Evolutionary conservation across 2,888 invertebrate genomes (phyloP), one percentile per base, ranked within the genome.

Genomic region (Lycaena phlaeas): DNA sequence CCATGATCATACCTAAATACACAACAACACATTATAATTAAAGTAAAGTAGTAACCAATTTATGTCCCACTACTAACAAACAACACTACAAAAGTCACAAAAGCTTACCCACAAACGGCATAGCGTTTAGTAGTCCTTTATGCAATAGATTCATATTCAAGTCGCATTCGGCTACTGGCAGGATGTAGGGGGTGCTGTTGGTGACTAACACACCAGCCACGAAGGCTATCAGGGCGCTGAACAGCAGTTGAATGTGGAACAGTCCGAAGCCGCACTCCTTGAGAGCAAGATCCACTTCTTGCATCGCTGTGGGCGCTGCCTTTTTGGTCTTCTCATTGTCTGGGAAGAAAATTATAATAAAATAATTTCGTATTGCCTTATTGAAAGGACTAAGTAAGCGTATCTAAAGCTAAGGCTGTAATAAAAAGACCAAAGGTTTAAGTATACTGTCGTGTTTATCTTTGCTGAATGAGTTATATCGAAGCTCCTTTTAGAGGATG

Each of bases 91-190:
- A n/a, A 25, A 14, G 10, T 28, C 12, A 51, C n/a, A n/a, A n/a
- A n/a, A n/a, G n/a, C 63, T 59, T 42, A 74, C 77, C 77, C 26
- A 64, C 42, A 58, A 61, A 75, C 4, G 75, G 66, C 27, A 62
- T 60, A 1, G 70, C 72, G 40, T 61, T 75, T 25, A 77, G 40
- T 7, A 75, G 17, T 2, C 76, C 76, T 42, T 76, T 76, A 14
- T 69, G 56, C n/a, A 64, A 28, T 2, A 77, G 45, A 40, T 61
- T 54, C 76, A 77, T 75, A 1, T 64, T 46, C 4, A 77, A 46
- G 29, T 77, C 75, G 17, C 77, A 77, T 46, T 77, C 76, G 0
- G 75, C 75, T 2, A 54, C 56, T 0, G 75, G 69, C 12, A 76
- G 50, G 1, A 77, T 45, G 18, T 63, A 77, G 0, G 77, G 59